phyloP scores from a whole-genome alignment of 2,888 invertebrate species.

The Kryphioiulus occultus region DNA sequence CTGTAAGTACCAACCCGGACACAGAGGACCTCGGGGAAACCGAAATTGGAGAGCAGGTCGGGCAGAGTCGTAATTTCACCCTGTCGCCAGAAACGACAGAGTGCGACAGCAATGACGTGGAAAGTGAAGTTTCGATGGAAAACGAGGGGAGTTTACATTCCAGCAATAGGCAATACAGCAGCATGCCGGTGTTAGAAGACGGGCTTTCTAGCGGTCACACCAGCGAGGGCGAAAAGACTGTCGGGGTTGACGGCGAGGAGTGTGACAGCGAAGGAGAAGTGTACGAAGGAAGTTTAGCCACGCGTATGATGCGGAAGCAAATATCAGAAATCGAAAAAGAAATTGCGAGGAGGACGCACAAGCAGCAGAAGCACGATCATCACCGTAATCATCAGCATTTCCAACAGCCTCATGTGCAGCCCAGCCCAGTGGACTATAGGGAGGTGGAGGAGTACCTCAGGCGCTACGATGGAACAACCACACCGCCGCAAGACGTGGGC shows the following conservation, averaged over 20 bases:
- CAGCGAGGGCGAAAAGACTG: slow-evolving; percentile 77
- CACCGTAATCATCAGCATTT: slow-evolving; percentile 47
- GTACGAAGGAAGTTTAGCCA: slow-evolving; percentile 74
- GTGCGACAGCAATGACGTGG: slow-evolving; percentile 87
- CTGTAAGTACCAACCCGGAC: slow-evolving; percentile 61
- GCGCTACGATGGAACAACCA: slow-evolving; percentile 44
- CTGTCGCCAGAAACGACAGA: slow-evolving; percentile 92
- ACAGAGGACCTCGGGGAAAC: slow-evolving; percentile 71
- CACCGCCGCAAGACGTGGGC: not conserved
- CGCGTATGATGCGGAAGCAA: slow-evolving; percentile 71
- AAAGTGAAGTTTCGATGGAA: slow-evolving; percentile 79
- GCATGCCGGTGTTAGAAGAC: slow-evolving; percentile 91
- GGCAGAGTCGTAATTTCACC: slow-evolving; percentile 83
- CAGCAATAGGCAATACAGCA: slow-evolving; percentile 62
- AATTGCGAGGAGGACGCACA: slow-evolving; percentile 65
- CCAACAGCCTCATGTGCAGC: slow-evolving; percentile 51
- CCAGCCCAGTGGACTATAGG: slow-evolving; percentile 50
- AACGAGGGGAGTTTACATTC: slow-evolving; percentile 62
- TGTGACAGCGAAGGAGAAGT: slow-evolving; percentile 31
- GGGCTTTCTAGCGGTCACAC: slow-evolving; percentile 93
- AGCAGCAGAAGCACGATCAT: slow-evolving; percentile 57
- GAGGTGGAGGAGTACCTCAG: slow-evolving; percentile 52
- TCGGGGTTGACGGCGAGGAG: slow-evolving; percentile 39
- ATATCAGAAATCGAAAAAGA: slow-evolving; percentile 77
- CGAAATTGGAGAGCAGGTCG: slow-evolving; percentile 65